Conservation (phyloP, 2,113 vertebrate species). For the Rafetus swinhoei region DNA sequence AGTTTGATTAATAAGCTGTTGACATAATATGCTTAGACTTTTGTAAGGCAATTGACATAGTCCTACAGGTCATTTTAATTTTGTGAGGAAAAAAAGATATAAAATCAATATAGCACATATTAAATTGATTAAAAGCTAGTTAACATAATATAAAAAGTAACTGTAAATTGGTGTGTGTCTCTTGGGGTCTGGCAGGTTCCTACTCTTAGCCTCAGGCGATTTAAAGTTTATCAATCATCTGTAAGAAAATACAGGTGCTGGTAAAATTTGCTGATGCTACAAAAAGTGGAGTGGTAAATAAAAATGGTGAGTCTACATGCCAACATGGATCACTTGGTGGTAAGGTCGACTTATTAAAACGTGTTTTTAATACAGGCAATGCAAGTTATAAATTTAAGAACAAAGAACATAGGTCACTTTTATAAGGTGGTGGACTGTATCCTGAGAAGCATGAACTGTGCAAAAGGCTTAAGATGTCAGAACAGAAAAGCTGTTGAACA, state of each 20-base stretch:
- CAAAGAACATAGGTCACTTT: neutral
- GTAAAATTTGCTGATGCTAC: neutral
- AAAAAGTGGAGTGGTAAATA: neutral
- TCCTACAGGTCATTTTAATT: neutral
- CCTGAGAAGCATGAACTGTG: neutral
- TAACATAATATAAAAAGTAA: neutral
- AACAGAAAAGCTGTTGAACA: neutral
- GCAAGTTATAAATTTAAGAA: neutral
- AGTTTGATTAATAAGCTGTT: neutral
- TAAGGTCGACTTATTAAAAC: fast-evolving
- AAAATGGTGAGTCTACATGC: fast-evolving
- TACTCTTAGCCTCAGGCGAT: neutral
- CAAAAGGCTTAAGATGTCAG: neutral
- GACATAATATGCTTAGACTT: neutral
- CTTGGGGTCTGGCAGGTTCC: neutral
- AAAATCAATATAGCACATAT: neutral
- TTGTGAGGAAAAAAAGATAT: neutral
- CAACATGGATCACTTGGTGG: neutral
- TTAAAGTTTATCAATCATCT: neutral
- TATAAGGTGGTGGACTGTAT: fast-evolving
- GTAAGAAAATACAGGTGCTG: neutral
- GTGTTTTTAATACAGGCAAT: neutral
- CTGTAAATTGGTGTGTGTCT: neutral
- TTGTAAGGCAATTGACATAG: neutral
- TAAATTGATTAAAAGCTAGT: neutral